phyloP scores from a whole-genome alignment of 2,888 invertebrate species.

The Nomada hirtipes region DNA sequence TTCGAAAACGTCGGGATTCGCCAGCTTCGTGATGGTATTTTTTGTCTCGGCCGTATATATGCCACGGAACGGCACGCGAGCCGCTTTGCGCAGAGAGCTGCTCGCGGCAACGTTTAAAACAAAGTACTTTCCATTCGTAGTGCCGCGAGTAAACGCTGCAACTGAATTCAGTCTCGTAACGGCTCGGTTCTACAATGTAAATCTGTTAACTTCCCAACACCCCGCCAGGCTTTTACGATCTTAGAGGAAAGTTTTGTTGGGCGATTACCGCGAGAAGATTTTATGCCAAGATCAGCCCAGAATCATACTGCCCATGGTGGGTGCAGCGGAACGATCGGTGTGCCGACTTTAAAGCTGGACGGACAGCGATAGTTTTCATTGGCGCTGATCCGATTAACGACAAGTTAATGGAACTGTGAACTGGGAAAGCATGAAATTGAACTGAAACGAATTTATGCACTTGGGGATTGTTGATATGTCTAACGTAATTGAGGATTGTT shows the following conservation, averaged over 20 bases:
- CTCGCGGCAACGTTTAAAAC: slow-evolving; percentile 58
- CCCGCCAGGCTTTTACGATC: slow-evolving; percentile 41
- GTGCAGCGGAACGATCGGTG: background rate
- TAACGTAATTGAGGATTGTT: too few relatives aligned
- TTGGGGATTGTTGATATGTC: too few relatives aligned
- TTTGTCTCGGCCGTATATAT: slow-evolving; percentile 28
- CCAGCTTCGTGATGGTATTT: slow-evolving; percentile 26
- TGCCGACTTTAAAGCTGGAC: background rate
- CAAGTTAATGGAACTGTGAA: too few relatives aligned
- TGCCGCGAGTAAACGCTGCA: slow-evolving; percentile 46
- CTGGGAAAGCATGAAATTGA: too few relatives aligned
- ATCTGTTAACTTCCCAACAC: slow-evolving; percentile 52
- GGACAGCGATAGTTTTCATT: background rate
- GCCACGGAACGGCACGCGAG: slow-evolving; percentile 18
- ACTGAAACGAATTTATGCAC: too few relatives aligned
- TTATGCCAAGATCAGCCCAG: slow-evolving; percentile 20
- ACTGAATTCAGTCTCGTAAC: slow-evolving; percentile 45
- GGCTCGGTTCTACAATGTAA: slow-evolving; percentile 39
- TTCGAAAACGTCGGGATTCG: slow-evolving; percentile 25
- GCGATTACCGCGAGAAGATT: slow-evolving; percentile 31
- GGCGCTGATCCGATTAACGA: background rate
- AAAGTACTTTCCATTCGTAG: slow-evolving; percentile 54
- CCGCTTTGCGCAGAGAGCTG: slow-evolving; percentile 30
- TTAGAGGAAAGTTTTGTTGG: slow-evolving; percentile 36
- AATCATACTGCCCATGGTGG: slow-evolving; percentile 3